Conservation (phyloP, 2,113 vertebrate genomes). For the Butorides virescens region DNA sequence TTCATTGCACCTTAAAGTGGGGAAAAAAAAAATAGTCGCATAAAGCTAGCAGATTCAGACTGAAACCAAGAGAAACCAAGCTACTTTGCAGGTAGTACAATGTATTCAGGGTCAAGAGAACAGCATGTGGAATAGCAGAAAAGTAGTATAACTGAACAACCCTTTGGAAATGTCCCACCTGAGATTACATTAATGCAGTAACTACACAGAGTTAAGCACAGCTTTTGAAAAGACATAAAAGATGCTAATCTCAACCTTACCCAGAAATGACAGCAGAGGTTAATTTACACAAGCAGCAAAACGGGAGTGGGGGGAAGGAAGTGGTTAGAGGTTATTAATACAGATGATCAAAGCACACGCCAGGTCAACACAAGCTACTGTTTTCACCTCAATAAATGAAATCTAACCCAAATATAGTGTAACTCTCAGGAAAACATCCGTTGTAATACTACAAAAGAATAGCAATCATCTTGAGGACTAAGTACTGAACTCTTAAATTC, state of each 20-base stretch:
- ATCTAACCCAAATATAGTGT: neutral
- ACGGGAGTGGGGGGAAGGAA: conserved; percentile 10
- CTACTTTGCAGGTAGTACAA: neutral
- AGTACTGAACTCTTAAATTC: neutral
- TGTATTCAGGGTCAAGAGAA: neutral
- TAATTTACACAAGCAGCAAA: conserved; percentile 50
- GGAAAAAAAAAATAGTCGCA: neutral
- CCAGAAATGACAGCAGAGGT: conserved; percentile 38
- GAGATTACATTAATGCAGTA: neutral
- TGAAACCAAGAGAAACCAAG: neutral
- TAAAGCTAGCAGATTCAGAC: neutral
- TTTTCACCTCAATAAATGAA: conserved; percentile 28
- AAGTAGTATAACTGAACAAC: neutral
- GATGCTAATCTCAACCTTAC: conserved; percentile 2
- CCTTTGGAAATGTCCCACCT: conserved; percentile 9
- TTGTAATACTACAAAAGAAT: neutral
- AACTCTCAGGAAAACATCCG: neutral
- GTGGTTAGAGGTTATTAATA: conserved; percentile 57
- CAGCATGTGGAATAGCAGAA: neutral
- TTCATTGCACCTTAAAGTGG: neutral
- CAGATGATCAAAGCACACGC: conserved; percentile 31
- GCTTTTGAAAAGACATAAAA: conserved; percentile 27
- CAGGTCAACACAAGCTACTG: conserved; percentile 25
- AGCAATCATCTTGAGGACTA: neutral
- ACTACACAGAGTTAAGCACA: neutral